These are phyloP conservation scores for Achroia grisella DNA, from an alignment of 1,140 invertebrate species.

Conservation along the genomic window DNA sequence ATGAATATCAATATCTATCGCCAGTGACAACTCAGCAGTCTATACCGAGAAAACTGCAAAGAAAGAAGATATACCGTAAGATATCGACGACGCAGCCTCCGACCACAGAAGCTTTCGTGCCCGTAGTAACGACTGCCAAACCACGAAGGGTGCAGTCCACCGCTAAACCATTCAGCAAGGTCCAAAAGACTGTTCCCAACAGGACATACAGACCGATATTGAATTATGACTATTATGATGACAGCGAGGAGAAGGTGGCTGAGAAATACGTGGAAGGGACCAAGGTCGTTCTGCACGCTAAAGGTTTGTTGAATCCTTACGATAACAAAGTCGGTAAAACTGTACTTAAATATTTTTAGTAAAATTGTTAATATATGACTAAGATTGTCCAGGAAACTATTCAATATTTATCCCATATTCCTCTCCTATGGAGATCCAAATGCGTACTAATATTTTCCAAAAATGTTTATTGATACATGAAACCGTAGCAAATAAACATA, in stretches of 20 bases:
- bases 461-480: no score
- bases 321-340: background rate
- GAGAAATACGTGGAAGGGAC: conserved; percentile 73
- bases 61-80: conserved; percentile 43
- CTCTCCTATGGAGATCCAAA: no score
- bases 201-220: conserved; percentile 55
- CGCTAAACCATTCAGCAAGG: conserved; percentile 48
- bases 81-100: conserved; percentile 47
- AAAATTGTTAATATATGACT: no score
- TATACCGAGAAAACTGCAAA: conserved; percentile 26
- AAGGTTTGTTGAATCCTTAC: conserved; percentile 38
- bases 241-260: conserved; percentile 73
- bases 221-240: conserved; percentile 82
- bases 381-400: no score
- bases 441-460: no score
- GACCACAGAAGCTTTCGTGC: conserved; percentile 16
- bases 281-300: conserved; percentile 75
- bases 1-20: conserved; percentile 61
- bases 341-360: no score
- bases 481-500: no score
- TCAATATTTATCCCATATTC: no score
- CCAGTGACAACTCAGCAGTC: conserved; percentile 39
- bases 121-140: conserved; percentile 23
- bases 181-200: conserved; percentile 27
- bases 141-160: conserved; percentile 32